Evolutionary conservation across 2,888 invertebrate species (phyloP), one percentile per base, ranked within the genome.

Genomic region (Antitype chi): DNA sequence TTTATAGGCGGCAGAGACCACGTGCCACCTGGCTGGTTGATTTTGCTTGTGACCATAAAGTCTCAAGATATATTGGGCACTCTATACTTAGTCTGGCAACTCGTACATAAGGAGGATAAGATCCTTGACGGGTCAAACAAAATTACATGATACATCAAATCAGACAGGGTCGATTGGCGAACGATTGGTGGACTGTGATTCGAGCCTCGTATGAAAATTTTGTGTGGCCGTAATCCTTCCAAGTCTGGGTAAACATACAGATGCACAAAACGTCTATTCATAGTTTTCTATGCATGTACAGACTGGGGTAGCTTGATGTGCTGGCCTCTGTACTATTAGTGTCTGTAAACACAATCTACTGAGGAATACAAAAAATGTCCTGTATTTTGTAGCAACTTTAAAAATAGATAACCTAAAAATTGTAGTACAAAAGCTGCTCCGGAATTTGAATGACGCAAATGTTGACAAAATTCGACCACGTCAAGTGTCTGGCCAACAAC

Each of bases 81-180:
- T 32, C 17, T 8, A 43, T 17, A 53, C 25, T 5, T 49, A 17
- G 17, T 49, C 49, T 49, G 17, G 49, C 49, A 49, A 49, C 60
- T 60, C 49, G 9, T 23, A 68, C 13, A 11, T 64, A 76, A 69
- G 63, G 47, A 53, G 82, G 77, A 82, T 60, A 60, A 53, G 57
- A 63, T 32, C 23, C 78, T 81, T 83, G 71, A 83, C 71, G 15
- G 80, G 84, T 63, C 71, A 78, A 68, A 57, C 38, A 0, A 71
- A 78, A 71, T 78, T 78, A 64, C 63, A 78, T 62, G 78, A 78
- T 82, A 70, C 66, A 77, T 80, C 69, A 82, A 32, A 43, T 17
- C 17, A 13, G 67, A 23, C 78, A 23, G 57, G 57, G 23, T 15
- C 68, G 64, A 76, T 75, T 60, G 64, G 32, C 59, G 38, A 32